Conservation (phyloP, 1,140 invertebrate genomes). For the Galendromus occidentalis region DNA sequence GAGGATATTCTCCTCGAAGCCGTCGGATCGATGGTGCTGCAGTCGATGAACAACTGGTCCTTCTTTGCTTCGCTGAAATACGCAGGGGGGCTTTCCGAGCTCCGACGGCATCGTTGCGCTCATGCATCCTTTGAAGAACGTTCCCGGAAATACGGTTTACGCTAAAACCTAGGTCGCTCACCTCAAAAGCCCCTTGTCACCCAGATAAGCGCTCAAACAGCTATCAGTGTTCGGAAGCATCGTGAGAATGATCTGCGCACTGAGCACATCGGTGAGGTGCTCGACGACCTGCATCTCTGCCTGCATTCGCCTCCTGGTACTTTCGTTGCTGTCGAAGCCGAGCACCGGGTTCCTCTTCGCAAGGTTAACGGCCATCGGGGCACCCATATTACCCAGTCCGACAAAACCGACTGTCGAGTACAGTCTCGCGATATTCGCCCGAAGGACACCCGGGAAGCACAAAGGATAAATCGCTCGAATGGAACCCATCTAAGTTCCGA, state of each 20-base stretch:
- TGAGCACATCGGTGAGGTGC: conserved; percentile 46
- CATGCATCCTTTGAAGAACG: no score
- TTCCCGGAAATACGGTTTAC: no score
- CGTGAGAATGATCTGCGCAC: conserved; percentile 56
- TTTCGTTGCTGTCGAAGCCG: not conserved
- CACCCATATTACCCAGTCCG: conserved; percentile 88
- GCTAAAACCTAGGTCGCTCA: no score
- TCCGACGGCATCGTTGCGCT: not conserved
- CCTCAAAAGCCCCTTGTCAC: not conserved
- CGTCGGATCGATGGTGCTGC: conserved; percentile 80
- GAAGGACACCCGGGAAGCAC: no score
- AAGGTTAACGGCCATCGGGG: conserved; percentile 76
- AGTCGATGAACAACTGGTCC: conserved; percentile 70
- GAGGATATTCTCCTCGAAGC: conserved; percentile 50
- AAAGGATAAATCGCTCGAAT: no score
- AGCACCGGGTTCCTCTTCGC: conserved; percentile 43
- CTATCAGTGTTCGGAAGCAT: conserved; percentile 58
- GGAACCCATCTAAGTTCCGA: no score
- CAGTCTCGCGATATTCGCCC: no score
- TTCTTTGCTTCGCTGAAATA: conserved; percentile 20
- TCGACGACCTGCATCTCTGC: conserved; percentile 36
- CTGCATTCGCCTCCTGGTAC: not conserved
- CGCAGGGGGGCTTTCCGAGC: not conserved
- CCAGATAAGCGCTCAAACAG: conserved; percentile 34
- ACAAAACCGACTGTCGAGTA: conserved; percentile 45